Conservation (phyloP, 2,888 invertebrate genomes). For the Erannis defoliaria region DNA sequence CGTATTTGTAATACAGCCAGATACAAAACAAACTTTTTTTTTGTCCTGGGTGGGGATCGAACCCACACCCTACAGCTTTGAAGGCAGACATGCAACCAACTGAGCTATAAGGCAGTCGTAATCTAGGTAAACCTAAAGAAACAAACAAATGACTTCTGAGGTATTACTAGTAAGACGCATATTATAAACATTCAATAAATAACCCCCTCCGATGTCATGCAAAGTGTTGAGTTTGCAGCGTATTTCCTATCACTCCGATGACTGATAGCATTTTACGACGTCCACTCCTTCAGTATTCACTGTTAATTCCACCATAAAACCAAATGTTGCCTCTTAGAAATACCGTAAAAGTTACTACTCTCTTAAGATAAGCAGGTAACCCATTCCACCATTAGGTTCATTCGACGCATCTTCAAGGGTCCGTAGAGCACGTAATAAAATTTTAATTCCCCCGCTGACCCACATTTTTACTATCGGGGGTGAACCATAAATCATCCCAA, state of each 20-base stretch:
- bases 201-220: neutral
- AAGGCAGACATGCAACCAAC: too few species aligned
- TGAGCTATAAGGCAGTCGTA: too few species aligned
- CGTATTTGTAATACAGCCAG: too few species aligned
- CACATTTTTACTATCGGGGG: conserved; percentile 70
- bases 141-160: too few species aligned
- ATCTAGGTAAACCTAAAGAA: too few species aligned
- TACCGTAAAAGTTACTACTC: conserved; percentile 55
- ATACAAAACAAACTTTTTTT: too few species aligned
- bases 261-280: conserved; percentile 26
- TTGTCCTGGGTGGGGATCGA: too few species aligned
- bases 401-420: conserved; percentile 57
- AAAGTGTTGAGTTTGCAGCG: neutral
- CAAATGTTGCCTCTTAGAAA: conserved; percentile 50
- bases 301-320: conserved; percentile 49
- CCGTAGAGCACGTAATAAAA: conserved; percentile 63
- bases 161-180: too few species aligned
- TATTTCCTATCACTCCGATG: conserved; percentile 26
- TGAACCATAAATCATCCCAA: conserved; percentile 69
- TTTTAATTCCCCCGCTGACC: conserved; percentile 73
- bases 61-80: too few species aligned
- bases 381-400: conserved; percentile 53
- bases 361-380: conserved; percentile 62
- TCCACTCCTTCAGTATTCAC: conserved; percentile 33
- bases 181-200: neutral